Base-by-base conservation (phyloP, 2,797 vertebrate genomes). In the Coccyzus lansbergi region DNA sequence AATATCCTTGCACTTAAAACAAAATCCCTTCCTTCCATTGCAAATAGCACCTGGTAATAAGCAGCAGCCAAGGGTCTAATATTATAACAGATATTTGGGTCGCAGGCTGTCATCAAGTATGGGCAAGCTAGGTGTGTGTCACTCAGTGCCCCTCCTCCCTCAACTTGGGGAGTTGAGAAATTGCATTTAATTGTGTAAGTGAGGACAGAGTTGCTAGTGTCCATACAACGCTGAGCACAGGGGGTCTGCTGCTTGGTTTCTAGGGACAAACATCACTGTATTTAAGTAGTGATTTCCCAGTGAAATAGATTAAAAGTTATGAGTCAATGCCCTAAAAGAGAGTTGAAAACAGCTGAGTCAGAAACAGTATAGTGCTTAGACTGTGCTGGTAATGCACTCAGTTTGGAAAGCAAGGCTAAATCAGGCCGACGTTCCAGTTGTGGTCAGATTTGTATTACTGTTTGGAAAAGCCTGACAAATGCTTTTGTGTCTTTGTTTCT, bases 1-100 rank as follows among this genome's bases (percentile, higher is more conserved):
- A 95, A 95, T 91, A 92, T 28, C 85, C 76, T 18, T 4, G 34
- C 74, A 80, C 76, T 93, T 25, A 4, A 55, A 67, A 70, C 71
- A 68, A 92, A 95, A 63, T 72, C 77, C 75, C 42, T 88, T 85
- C 88, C 83, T 91, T 42, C 70, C 88, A 22, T 31, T 33, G 29
- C 93, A 69, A 51, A 1, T 26, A 80, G 84, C 88, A 62, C 88
- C 86, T 60, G 77, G 80, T 59, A 75, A 12, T 8, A 6, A 71
- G 59, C 91, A 91, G 92, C 89, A 70, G 92, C 85, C 15, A 29
- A 79, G 33, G 58, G 44, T 28, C 79, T 81, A 76, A 91, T 74
- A 44, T 46, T 82, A 6, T 24, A 53, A 4, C 58, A 62, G 89
- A 4, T 56, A 85, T 92, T 72, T 84, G 83, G 83, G 93, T 81